Base-by-base conservation (phyloP, 2,888 invertebrate species). In the Mechanitis messenoides region DNA sequence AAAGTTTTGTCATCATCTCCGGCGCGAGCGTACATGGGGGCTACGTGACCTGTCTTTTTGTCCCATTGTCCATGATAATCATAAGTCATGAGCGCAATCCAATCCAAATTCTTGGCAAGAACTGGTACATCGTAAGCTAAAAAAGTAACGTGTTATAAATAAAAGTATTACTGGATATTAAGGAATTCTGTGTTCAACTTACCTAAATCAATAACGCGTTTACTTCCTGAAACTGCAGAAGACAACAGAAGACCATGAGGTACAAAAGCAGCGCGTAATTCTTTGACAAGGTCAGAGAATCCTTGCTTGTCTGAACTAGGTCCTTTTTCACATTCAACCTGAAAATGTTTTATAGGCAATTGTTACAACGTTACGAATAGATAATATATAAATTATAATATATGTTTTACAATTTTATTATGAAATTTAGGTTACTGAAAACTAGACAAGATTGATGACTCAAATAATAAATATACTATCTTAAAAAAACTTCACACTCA, bases 51-150 rank as follows among this genome's bases (percentile, higher is more conserved):
- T 0, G 97, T 97, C 70, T 93, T 93, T 80, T 96, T 95, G 74
- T 97, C 97, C 96, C 96, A 97, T 74, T 96, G 96, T 0, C 97
- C 97, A 72, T 97, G 96, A 75, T 94, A 97, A 76, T 97, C 97
- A 76, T 97, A 97, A 0, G 95, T 92, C 97, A 97, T 97, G 0
- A 97, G 93, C 0, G 96, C 93, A 68, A 97, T 96, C 96, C 96
- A 97, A 79, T 97, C 96, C 64, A 97, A 91, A 75, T 96, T 93
- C 64, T 91, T 86, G 0, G 95, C 93, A n/a, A 97, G 77, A 0
- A 91, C 81, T 0, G 95, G 93, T 0, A 97, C 94, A 74, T 97
- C 95, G 76, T 97, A 97, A 0, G 84, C 91, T 90, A 65, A 53
- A 75, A 63, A 56, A 20, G 20, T 20, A 20, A 20, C 20, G 20